A percentile compares a stretch with the other conserved stretches of the same genome.
phyloP scores from a whole-genome alignment of 2,113 vertebrate genomes.

The Axis porcinus region DNA sequence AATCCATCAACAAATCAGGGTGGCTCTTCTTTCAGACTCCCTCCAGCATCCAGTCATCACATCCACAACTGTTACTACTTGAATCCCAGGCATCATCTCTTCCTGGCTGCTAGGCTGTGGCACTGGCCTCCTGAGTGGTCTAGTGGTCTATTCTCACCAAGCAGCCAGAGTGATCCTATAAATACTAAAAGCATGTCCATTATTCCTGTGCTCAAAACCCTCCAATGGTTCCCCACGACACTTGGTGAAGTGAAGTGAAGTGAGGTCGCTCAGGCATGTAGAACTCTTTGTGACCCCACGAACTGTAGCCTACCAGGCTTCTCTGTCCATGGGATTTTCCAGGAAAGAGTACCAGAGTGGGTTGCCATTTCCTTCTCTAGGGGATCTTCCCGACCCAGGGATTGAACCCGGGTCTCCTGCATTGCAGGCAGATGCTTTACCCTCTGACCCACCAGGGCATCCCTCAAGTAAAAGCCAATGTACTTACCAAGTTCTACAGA shows the following conservation, averaged over 20 bases:
- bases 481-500: not conserved
- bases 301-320: not conserved
- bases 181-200: not conserved
- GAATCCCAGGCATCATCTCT: not conserved
- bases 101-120: too few species aligned
- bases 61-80: not conserved
- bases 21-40: not conserved
- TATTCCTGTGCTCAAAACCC: not conserved
- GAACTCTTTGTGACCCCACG: rapidly evolving
- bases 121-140: not conserved
- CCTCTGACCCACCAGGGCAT: not conserved
- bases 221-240: rapidly evolving
- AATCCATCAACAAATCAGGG: not conserved
- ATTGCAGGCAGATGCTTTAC: not conserved
- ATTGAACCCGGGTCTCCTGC: rapidly evolving
- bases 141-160: not conserved
- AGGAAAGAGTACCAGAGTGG: not conserved
- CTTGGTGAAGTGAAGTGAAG: not conserved
- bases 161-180: not conserved
- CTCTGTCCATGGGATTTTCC: not conserved
- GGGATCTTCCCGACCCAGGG: not conserved
- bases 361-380: not conserved
- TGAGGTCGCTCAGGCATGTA: not conserved
- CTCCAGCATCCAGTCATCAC: not conserved
- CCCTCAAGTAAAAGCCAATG: not conserved